These are phyloP conservation scores for Rhyzopertha dominica DNA, from an alignment of 1,140 invertebrate genomes.

Conservation along the genomic window DNA sequence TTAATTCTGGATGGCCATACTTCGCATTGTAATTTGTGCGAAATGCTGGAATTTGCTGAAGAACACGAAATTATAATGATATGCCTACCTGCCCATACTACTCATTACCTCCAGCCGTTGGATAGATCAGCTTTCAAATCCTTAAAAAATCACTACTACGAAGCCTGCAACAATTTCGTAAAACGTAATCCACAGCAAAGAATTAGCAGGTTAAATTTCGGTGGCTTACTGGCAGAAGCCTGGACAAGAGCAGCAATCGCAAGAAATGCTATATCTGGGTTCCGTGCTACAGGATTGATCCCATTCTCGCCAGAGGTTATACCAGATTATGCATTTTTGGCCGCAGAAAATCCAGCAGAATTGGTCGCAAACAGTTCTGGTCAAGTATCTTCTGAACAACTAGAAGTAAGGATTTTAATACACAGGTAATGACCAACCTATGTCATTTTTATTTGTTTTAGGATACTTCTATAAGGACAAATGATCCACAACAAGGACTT, in stretches of 20 bases:
- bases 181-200: conserved; percentile 10
- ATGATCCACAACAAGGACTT: too few relatives aligned
- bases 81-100: conserved; percentile 25
- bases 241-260: conserved; percentile 2
- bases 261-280: conserved; percentile 12
- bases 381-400: too few relatives aligned
- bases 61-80: conserved; percentile 26
- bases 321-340: conserved; percentile 8
- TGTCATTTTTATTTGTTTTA: too few relatives aligned
- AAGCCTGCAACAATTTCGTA: conserved; percentile 12
- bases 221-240: conserved; percentile 5
- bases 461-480: too few relatives aligned
- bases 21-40: conserved; percentile 19
- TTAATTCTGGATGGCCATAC: conserved; percentile 35
- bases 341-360: not conserved
- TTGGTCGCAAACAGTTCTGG: too few relatives aligned
- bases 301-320: conserved; percentile 7
- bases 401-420: too few relatives aligned
- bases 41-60: conserved; percentile 25
- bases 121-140: conserved; percentile 28
- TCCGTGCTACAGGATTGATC: conserved; percentile 8
- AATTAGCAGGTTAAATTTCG: conserved; percentile 16
- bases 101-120: conserved; percentile 33
- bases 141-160: conserved; percentile 20
- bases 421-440: too few relatives aligned